Conservation (phyloP, 2,113 vertebrate genomes). For the Poeciliopsis prolifica region DNA sequence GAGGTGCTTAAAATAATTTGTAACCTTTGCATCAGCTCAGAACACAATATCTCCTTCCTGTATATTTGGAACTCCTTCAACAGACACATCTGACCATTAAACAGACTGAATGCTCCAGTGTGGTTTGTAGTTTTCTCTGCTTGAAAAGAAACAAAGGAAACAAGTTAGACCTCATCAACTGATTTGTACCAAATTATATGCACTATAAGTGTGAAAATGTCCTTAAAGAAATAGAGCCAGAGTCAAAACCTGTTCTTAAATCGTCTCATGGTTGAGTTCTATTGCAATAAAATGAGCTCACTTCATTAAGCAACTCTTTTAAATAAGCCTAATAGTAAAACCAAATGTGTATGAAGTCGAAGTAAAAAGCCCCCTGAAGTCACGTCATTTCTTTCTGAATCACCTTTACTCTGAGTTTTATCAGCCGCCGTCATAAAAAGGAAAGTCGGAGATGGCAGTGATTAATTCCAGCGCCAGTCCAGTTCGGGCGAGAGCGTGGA, state of each 20-base stretch:
- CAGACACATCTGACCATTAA: no score
- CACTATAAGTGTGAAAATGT: no score
- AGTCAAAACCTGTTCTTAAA: conserved; percentile 11
- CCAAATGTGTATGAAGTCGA: neutral
- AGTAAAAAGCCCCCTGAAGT: neutral
- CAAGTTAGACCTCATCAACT: no score
- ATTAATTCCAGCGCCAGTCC: conserved; percentile 41
- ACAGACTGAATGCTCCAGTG: no score
- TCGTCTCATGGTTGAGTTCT: conserved; percentile 4
- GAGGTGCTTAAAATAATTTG: no score
- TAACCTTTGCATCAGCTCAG: no score
- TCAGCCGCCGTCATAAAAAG: neutral
- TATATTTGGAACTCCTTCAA: no score
- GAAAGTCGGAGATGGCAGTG: conserved; percentile 5
- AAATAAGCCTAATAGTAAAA: neutral
- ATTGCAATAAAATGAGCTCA: neutral
- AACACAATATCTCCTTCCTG: no score
- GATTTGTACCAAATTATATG: no score
- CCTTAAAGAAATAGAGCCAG: conserved; percentile 32
- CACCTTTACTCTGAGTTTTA: conserved; percentile 18
- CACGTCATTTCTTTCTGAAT: conserved; percentile 2
- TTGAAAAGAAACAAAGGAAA: no score
- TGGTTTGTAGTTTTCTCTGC: no score
- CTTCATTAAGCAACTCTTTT: conserved; percentile 12
- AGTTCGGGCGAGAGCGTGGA: conserved; percentile 27